phyloP scores from a whole-genome alignment of 2,888 invertebrate genomes.

The Molanna angustata region DNA sequence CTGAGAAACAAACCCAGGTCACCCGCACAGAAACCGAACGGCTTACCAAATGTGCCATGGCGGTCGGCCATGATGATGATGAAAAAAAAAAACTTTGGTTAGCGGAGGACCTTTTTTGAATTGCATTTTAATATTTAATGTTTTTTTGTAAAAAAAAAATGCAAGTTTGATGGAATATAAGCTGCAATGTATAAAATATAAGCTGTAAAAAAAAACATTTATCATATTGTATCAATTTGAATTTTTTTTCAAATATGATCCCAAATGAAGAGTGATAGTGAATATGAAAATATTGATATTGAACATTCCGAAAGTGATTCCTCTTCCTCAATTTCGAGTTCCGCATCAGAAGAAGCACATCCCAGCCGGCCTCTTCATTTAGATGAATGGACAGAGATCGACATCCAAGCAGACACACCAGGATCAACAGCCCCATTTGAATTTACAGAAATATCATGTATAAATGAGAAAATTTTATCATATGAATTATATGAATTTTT shows the following conservation, averaged over 20 bases:
- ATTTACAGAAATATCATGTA: slow-evolving; percentile 8
- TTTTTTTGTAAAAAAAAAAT: no score
- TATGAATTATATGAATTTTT: not conserved
- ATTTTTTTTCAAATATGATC: not conserved
- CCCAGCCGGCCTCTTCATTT: not conserved
- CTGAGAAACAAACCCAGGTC: no score
- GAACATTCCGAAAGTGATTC: not conserved
- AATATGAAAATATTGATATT: not conserved
- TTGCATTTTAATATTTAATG: no score
- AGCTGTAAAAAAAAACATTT: no score
- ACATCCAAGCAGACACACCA: slow-evolving; percentile 6
- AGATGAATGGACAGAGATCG: slow-evolving; percentile 13
- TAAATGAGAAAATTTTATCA: slow-evolving; percentile 9
- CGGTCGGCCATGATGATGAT: no score
- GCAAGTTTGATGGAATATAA: no score
- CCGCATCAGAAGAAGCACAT: not conserved
- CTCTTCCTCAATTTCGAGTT: not conserved
- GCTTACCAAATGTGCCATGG: no score
- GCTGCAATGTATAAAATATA: no score
- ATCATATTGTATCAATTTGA: not conserved
- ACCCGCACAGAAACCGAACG: no score
- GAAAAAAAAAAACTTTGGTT: no score
- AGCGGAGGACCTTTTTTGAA: no score
- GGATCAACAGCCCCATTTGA: not conserved
- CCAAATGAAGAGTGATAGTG: not conserved